These are phyloP conservation scores for Tetanocera ferruginea DNA, from an alignment of 2,888 invertebrate species.

Conservation along the genomic window DNA sequence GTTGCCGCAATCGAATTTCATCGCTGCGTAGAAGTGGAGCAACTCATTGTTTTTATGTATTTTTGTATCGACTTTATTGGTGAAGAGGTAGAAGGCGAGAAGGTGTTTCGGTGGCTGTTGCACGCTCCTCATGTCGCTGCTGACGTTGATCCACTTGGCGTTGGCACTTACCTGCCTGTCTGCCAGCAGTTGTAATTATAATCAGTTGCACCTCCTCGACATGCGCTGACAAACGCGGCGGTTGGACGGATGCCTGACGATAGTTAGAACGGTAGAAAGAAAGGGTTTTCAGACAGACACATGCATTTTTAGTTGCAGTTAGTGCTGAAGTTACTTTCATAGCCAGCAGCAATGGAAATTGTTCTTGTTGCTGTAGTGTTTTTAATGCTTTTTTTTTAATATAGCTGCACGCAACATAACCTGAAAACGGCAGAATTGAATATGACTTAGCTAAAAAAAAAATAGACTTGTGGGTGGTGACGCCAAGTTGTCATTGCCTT, in stretches of 20 bases:
- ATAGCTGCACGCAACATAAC: slow-evolving; percentile 6
- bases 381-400: background rate
- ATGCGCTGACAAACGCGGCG: background rate
- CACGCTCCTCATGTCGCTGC: slow-evolving; percentile 9
- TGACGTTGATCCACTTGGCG: slow-evolving; percentile 47
- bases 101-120: slow-evolving; percentile 24
- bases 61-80: slow-evolving; percentile 34
- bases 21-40: slow-evolving; percentile 22
- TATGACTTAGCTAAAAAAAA: too few species aligned
- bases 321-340: slow-evolving; percentile 34
- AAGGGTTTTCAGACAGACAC: background rate
- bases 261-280: background rate
- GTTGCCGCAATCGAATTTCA: slow-evolving; percentile 24
- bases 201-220: slow-evolving; percentile 62
- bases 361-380: background rate
- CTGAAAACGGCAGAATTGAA: background rate
- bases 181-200: slow-evolving; percentile 66
- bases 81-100: slow-evolving; percentile 42
- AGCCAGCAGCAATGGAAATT: slow-evolving; percentile 16
- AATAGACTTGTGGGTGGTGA: too few species aligned
- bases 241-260: background rate
- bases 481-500: too few species aligned
- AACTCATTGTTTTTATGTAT: slow-evolving; percentile 34
- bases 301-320: background rate
- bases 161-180: slow-evolving; percentile 54